Evolutionary conservation across 2,797 vertebrate genomes (phyloP).

Genomic region (Tolypeutes matacus): DNA sequence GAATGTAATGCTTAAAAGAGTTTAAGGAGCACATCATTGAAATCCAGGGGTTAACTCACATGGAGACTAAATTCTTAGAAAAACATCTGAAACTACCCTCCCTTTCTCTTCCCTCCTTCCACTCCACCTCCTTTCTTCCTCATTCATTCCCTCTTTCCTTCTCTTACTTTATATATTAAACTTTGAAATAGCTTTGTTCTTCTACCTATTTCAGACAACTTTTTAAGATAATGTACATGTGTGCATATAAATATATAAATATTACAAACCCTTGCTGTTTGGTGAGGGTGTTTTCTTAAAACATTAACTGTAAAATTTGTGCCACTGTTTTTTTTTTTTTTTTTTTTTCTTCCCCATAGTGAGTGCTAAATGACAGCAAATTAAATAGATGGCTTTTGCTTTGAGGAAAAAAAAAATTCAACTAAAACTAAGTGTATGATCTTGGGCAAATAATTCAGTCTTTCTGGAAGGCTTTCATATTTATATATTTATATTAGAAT

Average conservation of each 20-base stretch:
- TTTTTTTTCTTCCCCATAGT: neutral
- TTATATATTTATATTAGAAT: neutral
- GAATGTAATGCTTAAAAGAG: neutral
- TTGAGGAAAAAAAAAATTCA: conserved; percentile 43
- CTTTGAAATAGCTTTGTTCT: neutral
- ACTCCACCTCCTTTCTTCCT: conserved; percentile 18
- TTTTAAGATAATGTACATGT: neutral
- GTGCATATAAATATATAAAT: too few species aligned
- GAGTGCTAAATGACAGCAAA: neutral
- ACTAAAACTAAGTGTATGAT: conserved; percentile 29
- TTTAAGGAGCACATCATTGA: neutral
- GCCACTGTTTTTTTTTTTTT: neutral
- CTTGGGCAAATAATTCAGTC: neutral
- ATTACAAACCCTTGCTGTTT: neutral
- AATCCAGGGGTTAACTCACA: neutral
- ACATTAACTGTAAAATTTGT: neutral
- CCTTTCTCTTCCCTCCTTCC: neutral
- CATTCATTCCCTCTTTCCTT: neutral
- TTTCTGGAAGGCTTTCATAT: conserved; percentile 18
- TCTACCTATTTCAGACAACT: too few species aligned
- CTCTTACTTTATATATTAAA: neutral
- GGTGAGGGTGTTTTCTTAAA: conserved; percentile 48
- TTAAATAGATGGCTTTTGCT: conserved; percentile 40
- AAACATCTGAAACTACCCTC: neutral
- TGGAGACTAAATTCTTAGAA: neutral